Evolutionary conservation across 2,888 invertebrate genomes (phyloP), one percentile per base, ranked within the genome.

Genomic region (Cetonia aurata): DNA sequence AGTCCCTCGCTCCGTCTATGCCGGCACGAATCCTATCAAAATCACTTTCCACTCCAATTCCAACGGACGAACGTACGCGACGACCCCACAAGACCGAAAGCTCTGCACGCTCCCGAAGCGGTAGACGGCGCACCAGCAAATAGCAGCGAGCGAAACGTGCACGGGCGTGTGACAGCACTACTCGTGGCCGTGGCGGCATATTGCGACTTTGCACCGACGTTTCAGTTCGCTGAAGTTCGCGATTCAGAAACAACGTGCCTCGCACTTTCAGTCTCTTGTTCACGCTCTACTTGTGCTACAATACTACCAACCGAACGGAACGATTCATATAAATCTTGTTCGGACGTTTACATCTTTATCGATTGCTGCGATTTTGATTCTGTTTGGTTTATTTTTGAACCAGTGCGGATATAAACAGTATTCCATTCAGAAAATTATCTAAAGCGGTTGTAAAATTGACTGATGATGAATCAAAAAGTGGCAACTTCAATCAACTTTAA

Each of bases 41-140:
- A 65, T 65, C 10, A 52, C 50, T 50, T 65, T 65, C 62, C 52
- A 65, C 62, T 65, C 62, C 41, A 65, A 65, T 65, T 65, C 62
- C 50, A 48, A 60, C 55, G 33, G 55, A 15, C 12, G 19, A 31
- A 15, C 41, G 42, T 33, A 56, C 55, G 15, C 57, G 57, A 44
- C 57, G 10, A 37, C 42, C 42, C 13, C 12, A 48, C 13, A 12
- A 57, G 57, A 57, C 42, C 57, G 57, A 57, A 57, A 57, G 57
- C 57, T 57, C 55, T 13, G 3, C 31, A 13, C 13, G 37, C n/a
- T 15, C 37, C 9, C 42, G 8, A 15, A 17, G 42, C 57, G 42
- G 17, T 19, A 8, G 42, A 57, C 31, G 13, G 42, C 57, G 57
- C 41, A 41, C 41, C 42, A 57, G 42, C 42, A 17, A 19, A 37